Percentiles rank a stretch among this genome's conserved stretches.
Evolutionary conservation across 2,888 invertebrate species (phyloP).

Genomic region (Chymomyza fuscimana): DNA sequence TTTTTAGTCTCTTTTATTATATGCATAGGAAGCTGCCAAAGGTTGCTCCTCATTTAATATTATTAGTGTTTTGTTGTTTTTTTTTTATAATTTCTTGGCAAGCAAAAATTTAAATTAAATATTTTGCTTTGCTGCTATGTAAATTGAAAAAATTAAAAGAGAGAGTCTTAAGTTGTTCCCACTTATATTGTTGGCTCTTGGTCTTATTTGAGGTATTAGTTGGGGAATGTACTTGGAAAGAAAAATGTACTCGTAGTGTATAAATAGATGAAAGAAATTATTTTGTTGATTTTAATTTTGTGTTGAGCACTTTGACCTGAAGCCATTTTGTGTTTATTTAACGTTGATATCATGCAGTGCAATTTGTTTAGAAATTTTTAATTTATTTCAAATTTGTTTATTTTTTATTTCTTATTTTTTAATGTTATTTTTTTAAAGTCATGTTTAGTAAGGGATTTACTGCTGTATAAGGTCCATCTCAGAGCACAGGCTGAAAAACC

Average conservation of each 20-base stretch:
- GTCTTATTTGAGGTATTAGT: neutral
- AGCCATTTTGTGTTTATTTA: neutral
- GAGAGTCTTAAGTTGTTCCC: neutral
- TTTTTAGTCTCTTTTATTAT: slow-evolving; percentile 21
- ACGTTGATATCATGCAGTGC: neutral
- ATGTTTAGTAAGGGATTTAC: no score
- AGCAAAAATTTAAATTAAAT: slow-evolving; percentile 63
- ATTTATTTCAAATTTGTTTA: no score
- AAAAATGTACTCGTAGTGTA: neutral
- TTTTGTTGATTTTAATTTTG: neutral
- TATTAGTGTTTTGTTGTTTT: slow-evolving; percentile 14
- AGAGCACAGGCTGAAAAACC: no score
- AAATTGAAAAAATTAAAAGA: slow-evolving; percentile 12
- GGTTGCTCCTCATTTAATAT: neutral
- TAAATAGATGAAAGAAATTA: neutral
- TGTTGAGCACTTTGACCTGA: neutral
- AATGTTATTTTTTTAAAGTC: no score
- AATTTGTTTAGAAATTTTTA: no score
- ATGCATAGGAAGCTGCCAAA: neutral
- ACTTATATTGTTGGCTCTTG: neutral
- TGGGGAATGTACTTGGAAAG: neutral
- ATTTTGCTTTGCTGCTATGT: slow-evolving; percentile 37
- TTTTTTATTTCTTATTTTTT: no score
- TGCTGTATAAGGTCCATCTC: no score
- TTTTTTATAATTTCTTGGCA: slow-evolving; percentile 53